A percentile compares a stretch with the other conserved stretches of the same genome.
These are phyloP conservation scores for Dicycla oo DNA, from an alignment of 2,888 invertebrate species.

Conservation along the genomic window DNA sequence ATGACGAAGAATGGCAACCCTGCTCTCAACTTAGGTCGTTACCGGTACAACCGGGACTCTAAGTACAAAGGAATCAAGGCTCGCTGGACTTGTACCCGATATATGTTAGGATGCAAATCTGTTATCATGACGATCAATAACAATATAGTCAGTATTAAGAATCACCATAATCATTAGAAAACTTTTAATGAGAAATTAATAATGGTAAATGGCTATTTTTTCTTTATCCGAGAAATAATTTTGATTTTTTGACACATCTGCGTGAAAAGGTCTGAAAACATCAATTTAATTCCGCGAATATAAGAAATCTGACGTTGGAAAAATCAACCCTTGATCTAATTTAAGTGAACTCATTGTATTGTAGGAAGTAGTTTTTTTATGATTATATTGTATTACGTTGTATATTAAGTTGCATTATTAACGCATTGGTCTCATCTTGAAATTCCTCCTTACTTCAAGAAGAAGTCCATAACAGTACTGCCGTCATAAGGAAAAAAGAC, in stretches of 20 bases:
- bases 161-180: constrained; percentile 35
- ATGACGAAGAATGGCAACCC: constrained; percentile 40
- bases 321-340: background rate
- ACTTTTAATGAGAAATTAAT: background rate
- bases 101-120: constrained; percentile 19
- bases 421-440: background rate
- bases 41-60: constrained; percentile 30
- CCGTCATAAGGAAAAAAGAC: too few species aligned
- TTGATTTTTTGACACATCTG: background rate
- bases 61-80: constrained; percentile 22
- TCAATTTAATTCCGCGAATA: background rate
- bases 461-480: background rate
- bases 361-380: background rate
- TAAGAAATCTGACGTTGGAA: background rate
- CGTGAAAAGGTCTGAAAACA: background rate
- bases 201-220: background rate
- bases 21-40: constrained; percentile 20
- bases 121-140: constrained; percentile 17
- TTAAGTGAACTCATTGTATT: background rate
- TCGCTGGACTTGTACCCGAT: constrained; percentile 37
- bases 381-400: background rate
- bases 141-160: constrained; percentile 3
- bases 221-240: background rate
- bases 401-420: background rate
- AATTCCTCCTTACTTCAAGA: background rate